Evolutionary conservation across 2,113 vertebrate species (phyloP), one percentile per base, ranked within the genome.

Genomic region (Balaenoptera acutorostrata): DNA sequence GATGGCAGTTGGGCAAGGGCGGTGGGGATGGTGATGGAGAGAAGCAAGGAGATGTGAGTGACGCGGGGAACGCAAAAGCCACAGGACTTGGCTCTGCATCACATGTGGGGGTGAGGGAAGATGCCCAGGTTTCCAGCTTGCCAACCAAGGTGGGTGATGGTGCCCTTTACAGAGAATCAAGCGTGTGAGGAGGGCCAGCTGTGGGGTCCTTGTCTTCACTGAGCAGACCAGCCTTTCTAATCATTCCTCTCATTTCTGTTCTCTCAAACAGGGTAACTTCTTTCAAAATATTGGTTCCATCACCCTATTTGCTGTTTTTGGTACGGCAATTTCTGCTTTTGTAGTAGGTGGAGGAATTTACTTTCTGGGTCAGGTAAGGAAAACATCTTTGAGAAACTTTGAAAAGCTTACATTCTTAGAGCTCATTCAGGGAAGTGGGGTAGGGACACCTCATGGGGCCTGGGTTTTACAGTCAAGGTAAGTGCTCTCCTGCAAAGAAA

Each of bases 261-360:
- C 97, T 98, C 91, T 61, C 95, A 31, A 93, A 93, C 97, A 99
- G 99, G 99, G 99, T 88, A 99, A 99, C 98, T 99, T 99, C 98
- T 99, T 99, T 98, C 99, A 99, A 98, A 99, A 99, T 97, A 99
- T 99, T 11, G 99, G 99, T 83, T 99, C 99, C 98, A 99, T 99
- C 98, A 99, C 99, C 18, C 98, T 99, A 2, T 99, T 99, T 98
- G 99, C 99, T 97, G 99, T 99, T 27, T 99, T 99, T 96, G 99
- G 99, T 83, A 99, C 99, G 5, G 99, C 99, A 8, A 99, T 99
- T 98, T 99, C 99, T 4, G 99, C 99, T 98, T 99, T 99, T 98
- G 99, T 99, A 95, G 99, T 99, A 29, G 99, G 99, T 85, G 99
- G 99, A 97, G 99, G 99, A 52, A 99, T 99, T 98, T 99, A 99